These are phyloP conservation scores for Ataeniobius toweri DNA, from an alignment of 2,797 vertebrate genomes.

Conservation along the genomic window DNA sequence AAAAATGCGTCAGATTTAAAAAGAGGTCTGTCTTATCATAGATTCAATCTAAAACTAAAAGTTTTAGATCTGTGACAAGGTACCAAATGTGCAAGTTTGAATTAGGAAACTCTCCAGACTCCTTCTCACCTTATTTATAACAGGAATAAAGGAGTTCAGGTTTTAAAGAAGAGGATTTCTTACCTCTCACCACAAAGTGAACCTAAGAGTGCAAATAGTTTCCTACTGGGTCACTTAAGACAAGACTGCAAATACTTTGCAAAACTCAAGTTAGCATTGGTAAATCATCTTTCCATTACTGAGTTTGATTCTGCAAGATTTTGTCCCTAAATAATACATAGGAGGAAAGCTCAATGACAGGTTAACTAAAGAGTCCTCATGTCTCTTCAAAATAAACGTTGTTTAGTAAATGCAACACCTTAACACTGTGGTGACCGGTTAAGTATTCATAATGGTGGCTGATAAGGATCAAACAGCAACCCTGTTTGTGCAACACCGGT, in stretches of 20 bases:
- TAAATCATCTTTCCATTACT: too few relatives aligned
- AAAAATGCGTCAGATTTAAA: not conserved
- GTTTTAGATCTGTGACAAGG: not conserved
- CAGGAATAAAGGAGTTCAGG: constrained; percentile 16
- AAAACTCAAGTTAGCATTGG: too few relatives aligned
- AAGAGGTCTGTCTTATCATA: not conserved
- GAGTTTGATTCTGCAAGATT: not conserved
- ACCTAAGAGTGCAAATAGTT: not conserved
- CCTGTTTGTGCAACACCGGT: not conserved
- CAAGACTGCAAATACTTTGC: constrained; percentile 1
- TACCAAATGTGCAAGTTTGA: not conserved
- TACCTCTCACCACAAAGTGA: constrained; percentile 28
- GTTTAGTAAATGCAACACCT: not conserved
- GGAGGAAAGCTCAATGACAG: too few relatives aligned
- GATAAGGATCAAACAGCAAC: too few relatives aligned
- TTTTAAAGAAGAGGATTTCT: constrained; percentile 39
- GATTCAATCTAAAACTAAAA: not conserved
- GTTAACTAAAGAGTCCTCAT: too few relatives aligned
- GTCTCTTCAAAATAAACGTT: not conserved
- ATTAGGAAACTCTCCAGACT: not conserved
- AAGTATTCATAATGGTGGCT: not conserved
- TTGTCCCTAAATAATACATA: not conserved
- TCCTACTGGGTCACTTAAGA: constrained; percentile 32
- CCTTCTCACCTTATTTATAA: constrained; percentile 31
- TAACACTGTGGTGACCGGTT: not conserved